Base-by-base conservation (phyloP, 2,113 vertebrate species). In the Megaceryle torquata region DNA sequence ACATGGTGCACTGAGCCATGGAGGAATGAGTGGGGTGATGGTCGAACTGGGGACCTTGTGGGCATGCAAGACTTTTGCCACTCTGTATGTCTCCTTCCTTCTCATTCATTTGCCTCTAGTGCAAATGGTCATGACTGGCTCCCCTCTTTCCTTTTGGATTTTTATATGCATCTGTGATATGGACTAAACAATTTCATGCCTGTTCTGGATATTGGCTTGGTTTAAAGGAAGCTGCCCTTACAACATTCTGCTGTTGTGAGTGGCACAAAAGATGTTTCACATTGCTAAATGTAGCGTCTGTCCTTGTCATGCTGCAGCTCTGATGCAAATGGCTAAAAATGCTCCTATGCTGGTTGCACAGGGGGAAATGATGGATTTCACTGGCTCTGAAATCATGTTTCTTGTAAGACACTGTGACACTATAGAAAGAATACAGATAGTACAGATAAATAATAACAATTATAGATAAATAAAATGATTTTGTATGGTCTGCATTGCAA, bases 81-180 rank as follows among this genome's bases (percentile, higher is more conserved):
- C 56, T 13, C 44, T 35, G n/a, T n/a, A 4, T 25, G 41, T 13
- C 39, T 64, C n/a, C 50, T 60, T 35, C 15, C 28, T 82, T 60
- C 26, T 83, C 53, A 74, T 84, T 35, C 48, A 43, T 18, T 20
- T 25, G 31, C 21, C n/a, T 35, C 25, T 39, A 41, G 57, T 22
- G 21, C 21, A 63, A 33, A 18, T 0, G 5, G 4, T 65, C 11
- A 29, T 22, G 41, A 28, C 25, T 0, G 31, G 28, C 46, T 57
- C 53, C 61, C 17, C 31, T 80, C 60, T 59, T 67, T 56, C 3
- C 18, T 70, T 74, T 8, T 43, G 21, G 26, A 57, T 29, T 72
- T 68, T 79, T 68, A 13, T 0, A 0, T 33, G 9, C 18, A 24
- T 44, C n/a, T 33, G 17, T 1, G 0, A n/a, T 68, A 18, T 0